Evolutionary conservation across 2,797 vertebrate genomes (phyloP).

Genomic region (Enoplosus armatus): DNA sequence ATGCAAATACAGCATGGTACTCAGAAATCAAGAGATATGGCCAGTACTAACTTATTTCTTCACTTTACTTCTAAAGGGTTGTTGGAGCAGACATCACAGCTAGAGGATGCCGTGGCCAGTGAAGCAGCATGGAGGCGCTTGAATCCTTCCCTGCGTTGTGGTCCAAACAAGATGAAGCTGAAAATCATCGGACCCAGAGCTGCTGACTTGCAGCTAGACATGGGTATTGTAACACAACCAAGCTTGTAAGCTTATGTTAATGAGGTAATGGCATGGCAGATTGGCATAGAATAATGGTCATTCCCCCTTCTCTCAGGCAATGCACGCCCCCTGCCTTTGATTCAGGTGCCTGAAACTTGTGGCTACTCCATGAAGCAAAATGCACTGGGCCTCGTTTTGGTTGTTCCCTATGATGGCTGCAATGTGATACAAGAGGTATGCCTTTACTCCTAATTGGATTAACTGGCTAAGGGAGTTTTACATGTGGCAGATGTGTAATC

Average conservation of each 20-base stretch:
- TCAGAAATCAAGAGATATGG: neutral
- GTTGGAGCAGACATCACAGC: neutral
- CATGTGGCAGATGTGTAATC: neutral
- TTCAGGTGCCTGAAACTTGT: slow-evolving; percentile 63
- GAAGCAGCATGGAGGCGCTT: slow-evolving; percentile 41
- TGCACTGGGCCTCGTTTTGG: slow-evolving; percentile 48
- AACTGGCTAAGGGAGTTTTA: neutral
- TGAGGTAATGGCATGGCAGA: rapidly evolving
- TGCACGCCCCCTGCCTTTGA: slow-evolving; percentile 36
- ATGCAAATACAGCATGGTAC: neutral
- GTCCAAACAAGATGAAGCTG: slow-evolving; percentile 46
- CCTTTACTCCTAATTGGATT: neutral
- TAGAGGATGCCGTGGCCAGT: neutral
- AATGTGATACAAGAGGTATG: slow-evolving; percentile 66
- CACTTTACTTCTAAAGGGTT: neutral
- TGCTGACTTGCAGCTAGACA: slow-evolving; percentile 46
- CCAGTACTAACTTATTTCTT: neutral
- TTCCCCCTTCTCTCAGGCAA: slow-evolving; percentile 31
- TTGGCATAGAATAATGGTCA: neutral
- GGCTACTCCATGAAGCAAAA: slow-evolving; percentile 46
- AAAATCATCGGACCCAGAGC: slow-evolving; percentile 43
- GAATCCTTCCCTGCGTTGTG: slow-evolving; percentile 53
- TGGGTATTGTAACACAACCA: slow-evolving; percentile 29
- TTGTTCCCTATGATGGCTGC: slow-evolving; percentile 70
- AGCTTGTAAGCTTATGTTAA: neutral